Evolutionary conservation across 1,140 invertebrate species (phyloP), one percentile per base, ranked within the genome.

Genomic region (Hycleus phaleratus): DNA sequence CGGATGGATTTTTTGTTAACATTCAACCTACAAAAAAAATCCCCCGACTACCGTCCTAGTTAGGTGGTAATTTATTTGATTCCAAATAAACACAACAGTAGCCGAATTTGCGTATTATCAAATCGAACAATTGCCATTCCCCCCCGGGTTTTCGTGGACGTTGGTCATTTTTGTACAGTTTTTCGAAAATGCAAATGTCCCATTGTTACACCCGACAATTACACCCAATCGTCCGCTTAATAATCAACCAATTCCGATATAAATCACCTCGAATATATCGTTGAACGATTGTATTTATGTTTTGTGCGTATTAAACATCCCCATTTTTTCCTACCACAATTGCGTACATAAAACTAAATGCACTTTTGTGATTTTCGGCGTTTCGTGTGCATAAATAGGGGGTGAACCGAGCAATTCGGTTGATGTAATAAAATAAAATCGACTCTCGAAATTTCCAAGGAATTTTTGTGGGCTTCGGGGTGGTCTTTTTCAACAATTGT

Each of bases 301-400:
- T 59, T 59, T 59, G 58, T 55, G 58, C 50, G 38, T 18, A 18
- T 25, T 55, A 54, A 59, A 55, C 46, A 32, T 55, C 58, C 58
- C 58, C 40, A 59, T 55, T 59, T 59, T 59, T 59, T 55, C 4
- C 32, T 51, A 40, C 58, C 58, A 55, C 58, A 59, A 59, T 59
- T 59, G 58, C 50, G 52, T 55, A 51, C 51, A 47, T 55, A 51
- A 52, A 49, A 46, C 58, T 55, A 54, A 59, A 59, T 59, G 58
- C 45, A 55, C 52, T 59, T 55, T 59, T 50, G 50, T 59, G 51
- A 55, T 55, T 54, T 59, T 49, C 58, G 49, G 49, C 55, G 55
- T 40, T 59, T 59, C 55, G 52, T 18, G 9, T 42, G 40, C 32
- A 32, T 32, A 32, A 32, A 32, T 32, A 5, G 32, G 7, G 32